Evolutionary conservation across 2,888 invertebrate species (phyloP).

Genomic region (Odontocerum albicorne): DNA sequence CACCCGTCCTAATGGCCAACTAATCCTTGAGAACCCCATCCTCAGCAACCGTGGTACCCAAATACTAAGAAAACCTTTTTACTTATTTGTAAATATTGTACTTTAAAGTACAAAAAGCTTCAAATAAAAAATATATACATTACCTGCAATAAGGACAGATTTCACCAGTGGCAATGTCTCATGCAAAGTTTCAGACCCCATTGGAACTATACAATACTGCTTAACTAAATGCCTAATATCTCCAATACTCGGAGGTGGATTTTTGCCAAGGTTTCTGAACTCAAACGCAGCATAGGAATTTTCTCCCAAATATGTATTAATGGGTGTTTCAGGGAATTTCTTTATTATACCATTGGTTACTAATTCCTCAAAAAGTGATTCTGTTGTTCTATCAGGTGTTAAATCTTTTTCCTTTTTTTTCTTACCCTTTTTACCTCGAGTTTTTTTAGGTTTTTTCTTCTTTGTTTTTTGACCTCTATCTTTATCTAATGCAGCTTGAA

Average conservation of each 20-base stretch:
- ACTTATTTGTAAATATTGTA: too few species aligned
- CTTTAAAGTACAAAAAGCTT: too few species aligned
- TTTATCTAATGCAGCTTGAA: constrained; percentile 72
- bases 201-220: constrained; percentile 86
- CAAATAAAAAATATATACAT: constrained; percentile 6
- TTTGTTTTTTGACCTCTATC: constrained; percentile 79
- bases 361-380: constrained; percentile 90
- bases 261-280: constrained; percentile 50
- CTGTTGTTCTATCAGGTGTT: constrained; percentile 86
- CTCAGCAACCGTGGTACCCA: too few species aligned
- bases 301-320: constrained; percentile 80
- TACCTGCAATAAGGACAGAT: constrained; percentile 79
- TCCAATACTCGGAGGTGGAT: constrained; percentile 64
- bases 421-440: constrained; percentile 75
- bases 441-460: constrained; percentile 76
- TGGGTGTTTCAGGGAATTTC: constrained; percentile 67
- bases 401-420: constrained; percentile 94
- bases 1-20: too few species aligned
- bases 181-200: constrained; percentile 73
- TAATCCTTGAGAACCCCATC: too few species aligned
- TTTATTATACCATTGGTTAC: constrained; percentile 89
- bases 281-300: constrained; percentile 67
- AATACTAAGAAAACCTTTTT: too few species aligned
- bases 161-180: constrained; percentile 71
- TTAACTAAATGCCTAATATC: constrained; percentile 84